Percentiles rank a stretch among this genome's conserved stretches.
phyloP scores from a whole-genome alignment of 1,140 invertebrate genomes.

The Sitobion miscanthi region DNA sequence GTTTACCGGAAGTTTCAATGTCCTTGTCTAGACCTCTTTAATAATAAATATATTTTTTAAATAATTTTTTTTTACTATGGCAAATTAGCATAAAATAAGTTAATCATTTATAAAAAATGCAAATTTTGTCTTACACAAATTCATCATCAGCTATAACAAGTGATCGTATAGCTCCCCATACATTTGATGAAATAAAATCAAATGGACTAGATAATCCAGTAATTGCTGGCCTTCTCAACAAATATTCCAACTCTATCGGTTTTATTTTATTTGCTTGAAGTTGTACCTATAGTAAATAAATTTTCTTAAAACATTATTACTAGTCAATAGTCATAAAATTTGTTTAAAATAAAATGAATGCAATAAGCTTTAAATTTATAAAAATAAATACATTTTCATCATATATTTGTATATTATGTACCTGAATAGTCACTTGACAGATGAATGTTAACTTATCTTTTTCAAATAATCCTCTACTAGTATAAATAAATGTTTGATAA shows the following conservation, averaged over 20 bases:
- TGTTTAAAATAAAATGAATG: background rate
- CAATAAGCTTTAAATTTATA: background rate
- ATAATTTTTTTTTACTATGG: background rate
- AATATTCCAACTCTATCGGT: constrained; percentile 81
- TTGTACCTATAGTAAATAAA: constrained; percentile 68
- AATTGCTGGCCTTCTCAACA: constrained; percentile 79
- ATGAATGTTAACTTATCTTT: constrained; percentile 91
- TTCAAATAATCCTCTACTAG: constrained; percentile 89
- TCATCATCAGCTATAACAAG: constrained; percentile 76
- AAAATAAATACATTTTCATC: background rate
- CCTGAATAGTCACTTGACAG: constrained; percentile 85
- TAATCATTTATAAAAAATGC: background rate
- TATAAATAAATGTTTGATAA: constrained; percentile 86
- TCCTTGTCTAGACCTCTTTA: constrained; percentile 84
- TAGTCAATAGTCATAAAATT: background rate
- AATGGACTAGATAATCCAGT: constrained; percentile 76
- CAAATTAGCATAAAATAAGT: background rate
- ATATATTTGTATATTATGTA: constrained; percentile 60
- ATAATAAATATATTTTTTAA: background rate
- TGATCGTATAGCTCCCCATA: constrained; percentile 88
- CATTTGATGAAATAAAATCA: constrained; percentile 80
- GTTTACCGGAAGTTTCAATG: constrained; percentile 87
- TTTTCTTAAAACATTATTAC: background rate
- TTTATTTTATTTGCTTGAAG: constrained; percentile 73
- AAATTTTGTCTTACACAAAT: constrained; percentile 66